Evolutionary conservation across 2,888 invertebrate genomes (phyloP), one percentile per base, ranked within the genome.

Genomic region (Drosophila anceps): DNA sequence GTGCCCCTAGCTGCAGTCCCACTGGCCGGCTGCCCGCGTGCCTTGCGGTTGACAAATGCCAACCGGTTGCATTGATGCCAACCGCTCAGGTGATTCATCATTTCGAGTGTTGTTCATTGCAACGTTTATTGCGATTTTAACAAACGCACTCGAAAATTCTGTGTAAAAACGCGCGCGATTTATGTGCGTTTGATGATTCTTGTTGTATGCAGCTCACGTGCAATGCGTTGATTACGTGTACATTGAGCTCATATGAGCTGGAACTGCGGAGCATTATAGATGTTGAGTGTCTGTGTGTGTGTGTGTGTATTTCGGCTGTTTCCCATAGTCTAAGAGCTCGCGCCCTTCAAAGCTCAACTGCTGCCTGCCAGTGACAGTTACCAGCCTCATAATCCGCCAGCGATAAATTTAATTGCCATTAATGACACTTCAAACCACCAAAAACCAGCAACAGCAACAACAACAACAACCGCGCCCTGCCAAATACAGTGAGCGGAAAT

Each of bases 121-220:
- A 91, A 91, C 91, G 90, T 91, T 91, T 91, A 91, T 91, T 91
- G 91, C 88, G 84, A 88, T 90, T 91, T 91, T 91, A 73, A 91
- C 91, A 91, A 91, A 91, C 84, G 90, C 91, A 91, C 91, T 91
- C 76, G 73, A 88, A 77, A 55, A 48, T 43, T 63, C 50, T 53
- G 10, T 35, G 43, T 5, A 55, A 35, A 66, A 68, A 44, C 43
- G 46, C 62, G 57, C 50, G 61, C 53, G 39, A 74, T 74, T 74
- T 70, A 70, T 74, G 65, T n/a, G 64, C 24, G 43, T 48, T 39
- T 50, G 44, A 20, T 59, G 24, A 9, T 27, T 24, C 10, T 48
- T 31, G 20, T 65, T 48, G 24, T 41, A 54, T 59, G 39, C 69
- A 59, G 29, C 53, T 60, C 69, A 59, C 69, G 69, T 67, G 37